A percentile compares a stretch with the other conserved stretches of the same genome.
phyloP scores from a whole-genome alignment of 2,113 vertebrate species.

The Upupa epops region DNA sequence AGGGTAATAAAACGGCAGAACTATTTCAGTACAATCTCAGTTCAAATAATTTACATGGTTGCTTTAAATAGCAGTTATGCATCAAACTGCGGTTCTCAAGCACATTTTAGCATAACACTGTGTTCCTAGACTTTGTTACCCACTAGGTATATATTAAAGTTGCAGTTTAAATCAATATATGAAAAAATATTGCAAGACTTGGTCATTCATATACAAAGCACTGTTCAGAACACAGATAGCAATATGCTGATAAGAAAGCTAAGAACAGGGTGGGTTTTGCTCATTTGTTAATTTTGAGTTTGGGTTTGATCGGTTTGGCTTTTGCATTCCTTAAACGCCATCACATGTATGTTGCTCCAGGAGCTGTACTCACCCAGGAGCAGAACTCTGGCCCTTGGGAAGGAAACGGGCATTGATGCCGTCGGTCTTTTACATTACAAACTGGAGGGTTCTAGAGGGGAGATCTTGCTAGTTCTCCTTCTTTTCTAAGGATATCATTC shows the following conservation, averaged over 20 bases:
- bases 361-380: background rate
- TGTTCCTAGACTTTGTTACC: background rate
- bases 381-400: background rate
- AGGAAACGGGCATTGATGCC: background rate
- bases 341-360: background rate
- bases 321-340: background rate
- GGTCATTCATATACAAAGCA: background rate
- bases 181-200: background rate
- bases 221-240: background rate
- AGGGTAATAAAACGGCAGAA: conserved; percentile 21
- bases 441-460: background rate
- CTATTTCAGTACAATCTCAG: background rate
- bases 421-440: background rate
- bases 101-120: background rate
- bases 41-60: background rate
- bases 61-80: conserved; percentile 15
- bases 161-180: background rate
- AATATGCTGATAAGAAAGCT: background rate
- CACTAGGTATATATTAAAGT: background rate
- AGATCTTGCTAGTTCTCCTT: background rate
- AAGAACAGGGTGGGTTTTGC: background rate
- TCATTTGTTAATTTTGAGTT: background rate
- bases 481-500: background rate
- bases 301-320: background rate
- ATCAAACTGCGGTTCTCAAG: conserved; percentile 3